Percentiles rank a stretch among this genome's conserved stretches.
Evolutionary conservation across 2,888 invertebrate species (phyloP).

Genomic region (Rhagonycha fulva): DNA sequence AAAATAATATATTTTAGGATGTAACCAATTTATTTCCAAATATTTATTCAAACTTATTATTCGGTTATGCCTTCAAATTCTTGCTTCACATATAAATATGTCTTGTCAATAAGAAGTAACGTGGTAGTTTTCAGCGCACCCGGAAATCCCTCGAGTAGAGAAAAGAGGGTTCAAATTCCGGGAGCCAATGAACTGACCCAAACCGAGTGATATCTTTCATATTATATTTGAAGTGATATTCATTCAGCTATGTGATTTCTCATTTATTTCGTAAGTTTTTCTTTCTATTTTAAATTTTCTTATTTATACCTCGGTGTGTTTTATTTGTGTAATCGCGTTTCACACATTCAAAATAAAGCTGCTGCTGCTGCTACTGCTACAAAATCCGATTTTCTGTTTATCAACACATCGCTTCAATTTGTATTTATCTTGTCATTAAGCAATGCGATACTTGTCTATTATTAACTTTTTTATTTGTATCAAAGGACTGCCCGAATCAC

Average conservation of each 20-base stretch:
- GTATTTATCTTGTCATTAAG: not conserved
- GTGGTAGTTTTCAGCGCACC: slow-evolving; percentile 2
- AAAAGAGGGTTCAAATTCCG: slow-evolving; percentile 5
- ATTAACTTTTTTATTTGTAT: not conserved
- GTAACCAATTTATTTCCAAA: not conserved
- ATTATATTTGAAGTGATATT: slow-evolving; percentile 10
- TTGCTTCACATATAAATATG: not conserved
- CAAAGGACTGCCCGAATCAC: not conserved
- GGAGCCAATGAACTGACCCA: slow-evolving; percentile 11
- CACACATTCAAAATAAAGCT: slow-evolving; percentile 1
- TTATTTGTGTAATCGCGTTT: slow-evolving; percentile 12
- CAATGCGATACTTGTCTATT: not conserved
- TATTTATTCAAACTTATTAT: slow-evolving; percentile 1
- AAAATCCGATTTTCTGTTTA: not conserved
- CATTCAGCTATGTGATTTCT: slow-evolving; percentile 8
- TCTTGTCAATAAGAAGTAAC: slow-evolving; percentile 11
- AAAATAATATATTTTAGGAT: not conserved
- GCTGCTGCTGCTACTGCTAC: not conserved
- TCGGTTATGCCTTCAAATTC: not conserved
- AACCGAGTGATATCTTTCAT: slow-evolving; percentile 6
- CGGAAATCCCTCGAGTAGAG: slow-evolving; percentile 2
- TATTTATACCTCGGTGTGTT: not conserved
- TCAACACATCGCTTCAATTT: not conserved
- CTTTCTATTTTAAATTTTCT: not conserved
- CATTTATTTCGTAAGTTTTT: not conserved